Evolutionary conservation across 2,797 vertebrate species (phyloP), one percentile per base, ranked within the genome.

Genomic region (Lacerta agilis): DNA sequence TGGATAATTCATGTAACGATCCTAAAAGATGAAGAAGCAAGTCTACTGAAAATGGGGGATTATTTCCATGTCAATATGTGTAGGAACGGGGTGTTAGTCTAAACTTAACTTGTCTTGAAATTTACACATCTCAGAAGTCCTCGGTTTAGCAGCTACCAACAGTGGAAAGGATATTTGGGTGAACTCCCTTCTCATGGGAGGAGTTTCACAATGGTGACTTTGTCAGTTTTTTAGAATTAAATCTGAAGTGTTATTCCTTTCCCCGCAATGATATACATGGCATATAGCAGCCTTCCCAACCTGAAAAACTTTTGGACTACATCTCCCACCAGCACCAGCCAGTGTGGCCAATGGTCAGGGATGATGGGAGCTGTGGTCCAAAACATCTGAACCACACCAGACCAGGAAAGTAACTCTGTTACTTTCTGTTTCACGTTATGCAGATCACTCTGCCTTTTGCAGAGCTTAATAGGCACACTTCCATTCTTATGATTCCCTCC

Each of bases 191-290:
- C 4, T 64, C 4, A 83, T 36, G 90, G 94, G 5, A 89, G 76
- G 86, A 79, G 23, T 83, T 89, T 88, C 91, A 87, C 91, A 87
- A 86, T 3, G 91, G 87, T 79, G 83, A 67, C 71, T 72, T 92
- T 89, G 72, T 88, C 82, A 82, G 64, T 17, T 80, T 90, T 90
- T 93, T 88, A 92, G 38, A 38, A 58, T n/a, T 86, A 88, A 87
- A 90, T 90, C 91, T 33, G 45, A 0, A 1, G 73, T 55, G 11
- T 38, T 3, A 41, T 11, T 86, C 86, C 49, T 95, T 95, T 92
- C 90, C 92, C 90, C 91, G 45, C 87, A 92, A 87, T 92, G 49
- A 55, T 89, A 79, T 91, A 84, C 90, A 91, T 79, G 45, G 1
- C 76, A 45, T 69, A 15, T 27, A 72, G 4, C 0, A 83, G 15